These are phyloP conservation scores for Sapayoa aenigma DNA, from an alignment of 2,113 vertebrate species.

Conservation along the genomic window DNA sequence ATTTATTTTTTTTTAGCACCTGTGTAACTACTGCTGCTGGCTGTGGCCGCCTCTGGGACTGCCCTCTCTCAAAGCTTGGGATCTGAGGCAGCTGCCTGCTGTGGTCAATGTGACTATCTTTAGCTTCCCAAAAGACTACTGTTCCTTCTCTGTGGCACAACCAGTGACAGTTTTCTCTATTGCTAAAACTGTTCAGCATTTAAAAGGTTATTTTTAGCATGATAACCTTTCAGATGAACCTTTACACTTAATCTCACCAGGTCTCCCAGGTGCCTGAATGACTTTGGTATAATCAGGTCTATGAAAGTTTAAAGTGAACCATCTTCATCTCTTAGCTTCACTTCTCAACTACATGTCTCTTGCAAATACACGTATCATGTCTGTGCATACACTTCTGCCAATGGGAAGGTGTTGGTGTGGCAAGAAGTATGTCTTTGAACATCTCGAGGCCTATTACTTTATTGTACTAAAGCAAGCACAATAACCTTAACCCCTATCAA, in stretches of 20 bases:
- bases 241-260: background rate
- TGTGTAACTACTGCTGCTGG: background rate
- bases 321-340: background rate
- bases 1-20: background rate
- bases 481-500: background rate
- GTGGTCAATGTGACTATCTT: background rate
- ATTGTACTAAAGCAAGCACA: background rate
- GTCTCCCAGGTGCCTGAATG: background rate
- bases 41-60: background rate
- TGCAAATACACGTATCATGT: background rate
- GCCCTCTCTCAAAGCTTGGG: background rate
- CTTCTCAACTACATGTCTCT: background rate
- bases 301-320: background rate
- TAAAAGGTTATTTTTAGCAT: slow-evolving; percentile 15
- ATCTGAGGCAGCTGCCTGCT: background rate
- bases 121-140: background rate
- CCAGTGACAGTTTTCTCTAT: background rate
- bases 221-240: slow-evolving; percentile 5
- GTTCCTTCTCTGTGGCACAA: background rate
- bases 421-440: background rate
- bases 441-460: background rate
- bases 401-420: background rate
- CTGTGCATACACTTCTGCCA: background rate
- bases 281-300: background rate
- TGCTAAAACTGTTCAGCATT: background rate